Conservation (phyloP, 53 echinoderm and acorn worm species). For the Antedon mediterranea region DNA sequence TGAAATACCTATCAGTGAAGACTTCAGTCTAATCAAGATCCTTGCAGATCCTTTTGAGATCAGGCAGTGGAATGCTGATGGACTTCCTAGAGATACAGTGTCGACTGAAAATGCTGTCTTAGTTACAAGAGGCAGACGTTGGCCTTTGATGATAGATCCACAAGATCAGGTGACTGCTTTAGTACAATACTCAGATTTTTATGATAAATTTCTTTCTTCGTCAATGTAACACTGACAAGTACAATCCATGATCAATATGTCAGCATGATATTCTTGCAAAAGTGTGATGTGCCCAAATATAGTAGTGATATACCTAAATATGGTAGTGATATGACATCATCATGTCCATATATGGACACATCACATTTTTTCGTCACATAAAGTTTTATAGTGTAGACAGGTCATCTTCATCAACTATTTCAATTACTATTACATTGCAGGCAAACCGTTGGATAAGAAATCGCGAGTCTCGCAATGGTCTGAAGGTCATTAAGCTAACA, state of each 20-base stretch:
- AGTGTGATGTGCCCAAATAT: no score
- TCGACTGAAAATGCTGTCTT: slow-evolving; percentile 98
- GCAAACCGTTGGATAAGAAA: slow-evolving; percentile 98
- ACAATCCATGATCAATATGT: no score
- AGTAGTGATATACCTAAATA: no score
- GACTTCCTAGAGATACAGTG: slow-evolving; percentile 82
- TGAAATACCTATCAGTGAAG: slow-evolving; percentile 87
- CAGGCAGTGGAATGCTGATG: slow-evolving; percentile 98
- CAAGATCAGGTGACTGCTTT: slow-evolving; percentile 74
- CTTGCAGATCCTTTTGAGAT: slow-evolving; percentile 95
- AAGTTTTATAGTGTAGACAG: no score
- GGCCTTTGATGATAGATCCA: slow-evolving; percentile 99
- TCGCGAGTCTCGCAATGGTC: slow-evolving; percentile 78
- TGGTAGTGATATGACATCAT: no score
- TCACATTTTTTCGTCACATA: no score
- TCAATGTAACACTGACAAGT: no score
- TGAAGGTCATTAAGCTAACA: slow-evolving; percentile 95
- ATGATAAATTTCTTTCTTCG: no score
- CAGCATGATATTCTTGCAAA: no score
- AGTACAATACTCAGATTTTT: no score
- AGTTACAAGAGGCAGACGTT: slow-evolving; percentile 83
- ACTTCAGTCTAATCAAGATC: slow-evolving; percentile 73
- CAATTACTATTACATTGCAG: slow-evolving; percentile 15
- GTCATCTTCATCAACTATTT: no score
- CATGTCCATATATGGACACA: no score